Percentiles rank a stretch among this genome's conserved stretches.
These are phyloP conservation scores for Paramisgurnus dabryanus DNA, from an alignment of 2,113 vertebrate genomes.

Conservation along the genomic window DNA sequence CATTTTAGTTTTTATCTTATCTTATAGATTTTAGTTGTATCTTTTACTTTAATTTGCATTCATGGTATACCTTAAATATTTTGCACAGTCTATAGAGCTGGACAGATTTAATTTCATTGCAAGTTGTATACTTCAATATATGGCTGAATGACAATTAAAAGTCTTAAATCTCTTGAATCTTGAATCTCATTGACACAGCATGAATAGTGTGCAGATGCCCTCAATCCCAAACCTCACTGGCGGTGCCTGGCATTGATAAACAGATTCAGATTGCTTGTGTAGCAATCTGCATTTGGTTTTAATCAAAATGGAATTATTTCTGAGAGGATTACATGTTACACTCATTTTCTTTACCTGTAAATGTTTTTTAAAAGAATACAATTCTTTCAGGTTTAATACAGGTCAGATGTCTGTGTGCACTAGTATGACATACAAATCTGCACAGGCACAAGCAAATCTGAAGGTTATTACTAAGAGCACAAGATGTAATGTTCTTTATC, in stretches of 20 bases:
- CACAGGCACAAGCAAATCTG: background rate
- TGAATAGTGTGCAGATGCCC: constrained; percentile 10
- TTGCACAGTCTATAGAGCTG: no score
- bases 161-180: no score
- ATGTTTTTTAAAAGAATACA: constrained; percentile 44
- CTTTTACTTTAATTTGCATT: no score
- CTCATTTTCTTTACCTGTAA: constrained; percentile 31
- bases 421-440: constrained; percentile 4
- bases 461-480: constrained; percentile 7
- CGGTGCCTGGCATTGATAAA: constrained; percentile 39
- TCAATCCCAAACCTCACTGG: constrained; percentile 41
- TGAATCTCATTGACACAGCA: no score
- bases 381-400: constrained; percentile 42
- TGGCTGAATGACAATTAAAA: no score
- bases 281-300: constrained; percentile 32
- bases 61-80: no score
- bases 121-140: no score
- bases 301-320: constrained; percentile 43
- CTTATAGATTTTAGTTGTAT: no score
- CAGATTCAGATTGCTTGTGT: constrained; percentile 12
- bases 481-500: background rate
- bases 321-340: constrained; percentile 45
- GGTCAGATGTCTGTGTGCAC: constrained; percentile 28
- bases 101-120: no score
- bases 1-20: no score